Evolutionary conservation across 2,888 invertebrate species (phyloP), one percentile per base, ranked within the genome.

Genomic region (Aphidoletes aphidimyza): DNA sequence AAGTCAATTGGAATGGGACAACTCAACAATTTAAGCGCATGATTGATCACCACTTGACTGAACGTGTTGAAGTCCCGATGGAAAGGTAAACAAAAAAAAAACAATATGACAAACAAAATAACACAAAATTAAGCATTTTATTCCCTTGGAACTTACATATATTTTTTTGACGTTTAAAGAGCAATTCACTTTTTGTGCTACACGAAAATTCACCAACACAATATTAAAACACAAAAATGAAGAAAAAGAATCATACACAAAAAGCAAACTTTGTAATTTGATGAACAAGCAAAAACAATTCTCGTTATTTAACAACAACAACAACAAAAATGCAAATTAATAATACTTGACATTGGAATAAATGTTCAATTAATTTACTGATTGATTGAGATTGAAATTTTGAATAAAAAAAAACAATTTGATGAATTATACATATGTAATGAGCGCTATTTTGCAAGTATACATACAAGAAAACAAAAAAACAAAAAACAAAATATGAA

Each of bases 1-100:
- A 88, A 94, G 93, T 90, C 94, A 94, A 90, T 90, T 94, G 86
- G 94, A 94, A 90, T 94, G 94, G 94, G 94, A 94, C 90, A 94
- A 94, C 91, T 93, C 93, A 90, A 94, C 94, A 87, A 94, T 94
- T 93, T 94, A 93, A 93, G 37, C 19, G n/a, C 30, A 14, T 9
- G 69, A 69, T 5, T 3, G 34, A 54, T 26, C 26, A 54, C 34
- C 34, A 69, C 1, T 69, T 30, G 69, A 69, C 69, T 69, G 69
- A 69, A 11, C n/a, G 1, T 30, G 69, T 8, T n/a, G 54, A 22
- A 54, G 22, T 54, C 22, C 54, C 69, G 2, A 54, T 11, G 34
- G 17, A 14, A 69, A 69, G 69, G 69, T 69, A 69, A 69, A 69
- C 5, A 1, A 30, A 69, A 30, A 9, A 30, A 3, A 54, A n/a